Percentiles rank a stretch among this genome's conserved stretches.
phyloP scores from a whole-genome alignment of 2,888 invertebrate genomes.

The Andrena praecox region DNA sequence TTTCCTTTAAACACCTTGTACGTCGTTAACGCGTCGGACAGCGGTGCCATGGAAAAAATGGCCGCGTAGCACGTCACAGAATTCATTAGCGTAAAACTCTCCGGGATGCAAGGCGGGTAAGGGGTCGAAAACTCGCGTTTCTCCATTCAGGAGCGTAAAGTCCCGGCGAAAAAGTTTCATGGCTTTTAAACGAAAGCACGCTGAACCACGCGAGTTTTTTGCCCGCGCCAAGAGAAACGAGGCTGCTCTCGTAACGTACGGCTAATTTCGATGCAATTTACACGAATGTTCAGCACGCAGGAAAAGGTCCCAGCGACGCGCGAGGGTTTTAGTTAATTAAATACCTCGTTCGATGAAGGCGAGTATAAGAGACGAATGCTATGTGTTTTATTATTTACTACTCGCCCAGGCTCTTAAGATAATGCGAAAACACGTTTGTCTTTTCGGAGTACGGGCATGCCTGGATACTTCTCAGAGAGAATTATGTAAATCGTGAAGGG shows the following conservation, averaged over 20 bases:
- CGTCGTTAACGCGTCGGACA: background rate
- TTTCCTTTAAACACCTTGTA: background rate
- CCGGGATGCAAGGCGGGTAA: background rate
- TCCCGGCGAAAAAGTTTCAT: slow-evolving; percentile 50
- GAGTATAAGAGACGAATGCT: slow-evolving; percentile 30
- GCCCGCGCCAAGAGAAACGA: slow-evolving; percentile 46
- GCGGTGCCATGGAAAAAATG: slow-evolving; percentile 15
- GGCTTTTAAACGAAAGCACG: slow-evolving; percentile 57
- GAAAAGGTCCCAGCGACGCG: slow-evolving; percentile 44
- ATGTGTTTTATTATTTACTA: slow-evolving; percentile 35
- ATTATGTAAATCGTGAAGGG: background rate
- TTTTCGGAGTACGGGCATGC: background rate
- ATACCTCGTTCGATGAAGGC: slow-evolving; percentile 37
- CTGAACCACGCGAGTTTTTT: slow-evolving; percentile 51
- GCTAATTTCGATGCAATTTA: slow-evolving; percentile 63
- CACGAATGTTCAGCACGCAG: slow-evolving; percentile 46
- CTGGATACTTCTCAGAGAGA: background rate
- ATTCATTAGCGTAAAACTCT: slow-evolving; percentile 44
- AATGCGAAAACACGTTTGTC: slow-evolving; percentile 14
- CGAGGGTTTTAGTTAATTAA: slow-evolving; percentile 56
- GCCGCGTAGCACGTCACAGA: slow-evolving; percentile 36
- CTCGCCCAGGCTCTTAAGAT: slow-evolving; percentile 20
- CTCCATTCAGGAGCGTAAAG: slow-evolving; percentile 46
- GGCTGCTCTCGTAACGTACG: slow-evolving; percentile 60
- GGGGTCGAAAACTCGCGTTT: slow-evolving; percentile 38